Conservation (phyloP, 2,113 vertebrate genomes). For the Eubucco bourcierii region DNA sequence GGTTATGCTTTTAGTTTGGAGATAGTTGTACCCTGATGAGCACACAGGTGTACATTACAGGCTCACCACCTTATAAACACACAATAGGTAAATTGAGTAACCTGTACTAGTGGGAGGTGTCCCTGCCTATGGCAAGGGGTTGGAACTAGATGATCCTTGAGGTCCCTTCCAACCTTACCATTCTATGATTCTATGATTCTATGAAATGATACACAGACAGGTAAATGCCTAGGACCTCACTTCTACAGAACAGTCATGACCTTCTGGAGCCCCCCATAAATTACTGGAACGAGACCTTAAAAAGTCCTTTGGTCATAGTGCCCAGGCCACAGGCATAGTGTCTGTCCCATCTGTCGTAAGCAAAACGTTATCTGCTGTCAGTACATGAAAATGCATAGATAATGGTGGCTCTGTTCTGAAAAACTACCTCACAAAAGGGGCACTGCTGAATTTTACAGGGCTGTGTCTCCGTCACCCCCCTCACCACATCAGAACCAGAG, state of each 20-base stretch:
- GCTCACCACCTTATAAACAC: background rate
- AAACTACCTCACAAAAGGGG: background rate
- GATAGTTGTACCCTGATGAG: background rate
- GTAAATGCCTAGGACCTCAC: background rate
- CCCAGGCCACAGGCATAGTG: background rate
- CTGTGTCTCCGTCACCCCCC: background rate
- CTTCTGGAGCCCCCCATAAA: background rate
- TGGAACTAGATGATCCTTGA: no score
- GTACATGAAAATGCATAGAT: background rate
- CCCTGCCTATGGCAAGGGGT: no score
- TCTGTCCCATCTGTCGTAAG: background rate
- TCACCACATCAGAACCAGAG: no score
- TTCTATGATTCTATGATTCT: no score
- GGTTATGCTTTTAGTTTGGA: background rate
- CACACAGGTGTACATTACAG: background rate
- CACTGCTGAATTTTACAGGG: background rate
- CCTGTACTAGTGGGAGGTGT: no score
- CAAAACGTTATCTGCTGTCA: background rate
- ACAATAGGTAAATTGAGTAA: background rate
- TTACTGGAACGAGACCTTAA: background rate
- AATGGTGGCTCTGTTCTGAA: background rate
- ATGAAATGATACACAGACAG: background rate
- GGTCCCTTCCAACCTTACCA: no score
- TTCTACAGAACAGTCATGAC: background rate
- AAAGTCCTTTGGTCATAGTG: background rate